Evolutionary conservation across 2,113 vertebrate species (phyloP).

Genomic region (Taurulus bubalis): DNA sequence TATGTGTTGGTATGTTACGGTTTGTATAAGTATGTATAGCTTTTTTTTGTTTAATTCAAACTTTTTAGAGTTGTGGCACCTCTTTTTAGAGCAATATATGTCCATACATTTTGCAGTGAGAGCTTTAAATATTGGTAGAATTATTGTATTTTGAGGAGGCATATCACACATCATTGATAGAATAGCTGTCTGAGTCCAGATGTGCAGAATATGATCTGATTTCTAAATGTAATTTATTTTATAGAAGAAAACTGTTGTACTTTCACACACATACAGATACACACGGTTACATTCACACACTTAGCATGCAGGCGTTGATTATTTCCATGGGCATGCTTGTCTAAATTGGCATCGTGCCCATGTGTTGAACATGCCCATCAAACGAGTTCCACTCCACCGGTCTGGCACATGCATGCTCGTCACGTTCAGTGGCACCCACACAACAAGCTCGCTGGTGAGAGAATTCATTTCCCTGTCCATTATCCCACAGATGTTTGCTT

Average conservation of each 20-base stretch:
- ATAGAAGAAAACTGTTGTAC: background rate
- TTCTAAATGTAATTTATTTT: background rate
- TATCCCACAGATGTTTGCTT: constrained; percentile 83
- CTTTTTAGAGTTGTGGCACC: background rate
- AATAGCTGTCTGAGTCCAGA: background rate
- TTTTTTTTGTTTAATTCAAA: background rate
- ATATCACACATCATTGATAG: background rate
- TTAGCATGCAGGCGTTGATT: constrained; percentile 59
- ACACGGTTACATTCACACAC: constrained; percentile 29
- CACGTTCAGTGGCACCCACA: constrained; percentile 78
- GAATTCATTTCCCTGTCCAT: constrained; percentile 80
- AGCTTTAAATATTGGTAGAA: background rate
- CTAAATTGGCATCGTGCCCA: constrained; percentile 82
- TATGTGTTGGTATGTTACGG: background rate
- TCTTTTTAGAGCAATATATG: background rate
- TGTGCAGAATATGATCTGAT: constrained; percentile 9
- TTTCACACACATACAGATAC: constrained; percentile 5
- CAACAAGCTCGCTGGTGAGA: constrained; percentile 62
- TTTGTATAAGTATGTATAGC: background rate
- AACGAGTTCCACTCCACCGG: constrained; percentile 77
- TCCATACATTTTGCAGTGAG: background rate
- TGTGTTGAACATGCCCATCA: constrained; percentile 81
- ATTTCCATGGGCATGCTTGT: constrained; percentile 73
- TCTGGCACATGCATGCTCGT: constrained; percentile 77
- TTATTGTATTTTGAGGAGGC: background rate